Evolutionary conservation across 2,888 invertebrate species (phyloP).

Genomic region (Drosophila kuntzei): DNA sequence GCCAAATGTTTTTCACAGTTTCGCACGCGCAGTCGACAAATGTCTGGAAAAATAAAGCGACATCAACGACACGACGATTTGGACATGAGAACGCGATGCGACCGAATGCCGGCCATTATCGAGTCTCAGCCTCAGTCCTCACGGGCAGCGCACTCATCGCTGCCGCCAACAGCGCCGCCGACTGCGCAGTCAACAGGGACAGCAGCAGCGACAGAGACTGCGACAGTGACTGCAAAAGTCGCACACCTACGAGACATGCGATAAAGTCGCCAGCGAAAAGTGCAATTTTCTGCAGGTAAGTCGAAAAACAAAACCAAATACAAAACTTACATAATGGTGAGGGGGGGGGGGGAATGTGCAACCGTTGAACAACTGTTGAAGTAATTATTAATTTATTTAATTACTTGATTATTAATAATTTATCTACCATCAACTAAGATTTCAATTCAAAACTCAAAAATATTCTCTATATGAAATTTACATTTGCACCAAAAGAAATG

Average conservation of each 20-base stretch:
- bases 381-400: neutral
- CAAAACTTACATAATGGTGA: slow-evolving; percentile 13
- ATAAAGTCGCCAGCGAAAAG: slow-evolving; percentile 37
- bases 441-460: too few relatives aligned
- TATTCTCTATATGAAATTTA: too few relatives aligned
- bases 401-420: neutral
- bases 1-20: slow-evolving; percentile 24
- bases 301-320: slow-evolving; percentile 7
- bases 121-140: slow-evolving; percentile 53
- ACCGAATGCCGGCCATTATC: slow-evolving; percentile 80
- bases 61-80: slow-evolving; percentile 61
- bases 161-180: slow-evolving; percentile 17
- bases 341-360: neutral
- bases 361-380: slow-evolving; percentile 2
- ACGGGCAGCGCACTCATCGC: slow-evolving; percentile 48
- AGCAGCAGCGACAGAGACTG: slow-evolving; percentile 1
- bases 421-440: neutral
- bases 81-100: slow-evolving; percentile 79
- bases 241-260: slow-evolving; percentile 14
- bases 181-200: slow-evolving; percentile 32
- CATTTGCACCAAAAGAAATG: too few relatives aligned
- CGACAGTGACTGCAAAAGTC: slow-evolving; percentile 5
- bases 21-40: slow-evolving; percentile 44
- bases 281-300: slow-evolving; percentile 64
- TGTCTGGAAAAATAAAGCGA: slow-evolving; percentile 22